phyloP scores from a whole-genome alignment of 2,113 vertebrate species.

The Cheirogaleus medius region DNA sequence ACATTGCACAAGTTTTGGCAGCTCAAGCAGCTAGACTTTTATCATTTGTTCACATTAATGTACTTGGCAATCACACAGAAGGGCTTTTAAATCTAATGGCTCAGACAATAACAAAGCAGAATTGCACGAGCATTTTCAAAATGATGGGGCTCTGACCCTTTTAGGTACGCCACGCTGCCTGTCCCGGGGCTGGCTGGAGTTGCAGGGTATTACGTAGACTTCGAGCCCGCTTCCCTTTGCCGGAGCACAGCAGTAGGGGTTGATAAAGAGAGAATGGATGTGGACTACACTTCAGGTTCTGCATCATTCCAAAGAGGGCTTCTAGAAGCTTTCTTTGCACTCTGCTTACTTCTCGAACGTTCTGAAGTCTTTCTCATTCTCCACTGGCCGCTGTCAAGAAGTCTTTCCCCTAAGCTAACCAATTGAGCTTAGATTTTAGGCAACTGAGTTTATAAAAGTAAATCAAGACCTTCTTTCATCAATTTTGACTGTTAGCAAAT shows the following conservation, averaged over 20 bases:
- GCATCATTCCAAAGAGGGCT: not conserved
- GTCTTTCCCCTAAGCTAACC: not conserved
- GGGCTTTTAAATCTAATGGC: constrained; percentile 78
- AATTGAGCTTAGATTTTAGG: not conserved
- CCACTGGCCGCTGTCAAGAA: not conserved
- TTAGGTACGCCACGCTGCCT: constrained; percentile 18
- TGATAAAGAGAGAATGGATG: not conserved
- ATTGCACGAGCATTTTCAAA: not conserved
- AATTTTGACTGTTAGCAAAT: not conserved
- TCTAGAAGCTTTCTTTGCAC: not conserved
- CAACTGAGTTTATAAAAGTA: not conserved
- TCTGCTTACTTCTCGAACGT: not conserved
- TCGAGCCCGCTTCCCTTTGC: not conserved
- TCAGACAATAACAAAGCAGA: constrained; percentile 56
- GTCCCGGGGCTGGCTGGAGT: not conserved
- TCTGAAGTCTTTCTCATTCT: not conserved
- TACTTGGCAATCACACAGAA: constrained; percentile 68
- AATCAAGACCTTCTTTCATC: not conserved
- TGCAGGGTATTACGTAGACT: not conserved
- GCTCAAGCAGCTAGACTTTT: constrained; percentile 45
- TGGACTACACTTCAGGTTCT: not conserved
- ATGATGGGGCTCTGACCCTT: constrained; percentile 43
- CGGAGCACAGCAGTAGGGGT: accelerated
- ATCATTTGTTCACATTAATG: constrained; percentile 51
- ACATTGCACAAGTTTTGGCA: constrained; percentile 23